Evolutionary conservation across 2,113 vertebrate species (phyloP).

Genomic region (Bufo gargarizans): DNA sequence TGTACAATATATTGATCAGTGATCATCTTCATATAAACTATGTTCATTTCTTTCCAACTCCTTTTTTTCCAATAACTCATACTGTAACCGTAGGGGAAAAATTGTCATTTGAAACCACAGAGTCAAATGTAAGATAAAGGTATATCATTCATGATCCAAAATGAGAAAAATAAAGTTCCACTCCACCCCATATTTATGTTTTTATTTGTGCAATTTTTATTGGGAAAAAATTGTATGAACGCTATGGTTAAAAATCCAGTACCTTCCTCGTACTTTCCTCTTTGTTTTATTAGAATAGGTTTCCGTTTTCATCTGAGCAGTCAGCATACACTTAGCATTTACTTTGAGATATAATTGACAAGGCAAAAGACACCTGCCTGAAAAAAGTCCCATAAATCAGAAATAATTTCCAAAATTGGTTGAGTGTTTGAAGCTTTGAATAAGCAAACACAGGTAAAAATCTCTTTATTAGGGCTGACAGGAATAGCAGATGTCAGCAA

Average conservation of each 20-base stretch:
- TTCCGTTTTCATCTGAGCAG: slow-evolving; percentile 82
- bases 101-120: background rate
- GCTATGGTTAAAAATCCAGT: background rate
- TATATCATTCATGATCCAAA: background rate
- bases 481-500: slow-evolving; percentile 78
- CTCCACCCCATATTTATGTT: background rate
- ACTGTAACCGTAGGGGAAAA: background rate
- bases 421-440: slow-evolving; percentile 78
- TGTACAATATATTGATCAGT: background rate
- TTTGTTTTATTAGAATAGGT: slow-evolving; percentile 73
- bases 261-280: background rate
- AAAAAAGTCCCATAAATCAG: slow-evolving; percentile 80
- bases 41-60: background rate
- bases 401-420: slow-evolving; percentile 85
- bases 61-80: background rate
- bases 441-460: slow-evolving; percentile 86
- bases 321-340: slow-evolving; percentile 82
- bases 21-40: background rate
- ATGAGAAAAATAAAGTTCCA: background rate
- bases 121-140: slow-evolving; percentile 19
- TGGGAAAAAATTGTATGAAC: background rate
- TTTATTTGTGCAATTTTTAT: background rate
- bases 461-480: slow-evolving; percentile 83
- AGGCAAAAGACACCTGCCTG: slow-evolving; percentile 73
- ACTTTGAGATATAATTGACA: slow-evolving; percentile 83